Percentiles rank a stretch among this genome's conserved stretches.
phyloP scores from a whole-genome alignment of 2,113 vertebrate genomes.

The Ammodytes marinus region DNA sequence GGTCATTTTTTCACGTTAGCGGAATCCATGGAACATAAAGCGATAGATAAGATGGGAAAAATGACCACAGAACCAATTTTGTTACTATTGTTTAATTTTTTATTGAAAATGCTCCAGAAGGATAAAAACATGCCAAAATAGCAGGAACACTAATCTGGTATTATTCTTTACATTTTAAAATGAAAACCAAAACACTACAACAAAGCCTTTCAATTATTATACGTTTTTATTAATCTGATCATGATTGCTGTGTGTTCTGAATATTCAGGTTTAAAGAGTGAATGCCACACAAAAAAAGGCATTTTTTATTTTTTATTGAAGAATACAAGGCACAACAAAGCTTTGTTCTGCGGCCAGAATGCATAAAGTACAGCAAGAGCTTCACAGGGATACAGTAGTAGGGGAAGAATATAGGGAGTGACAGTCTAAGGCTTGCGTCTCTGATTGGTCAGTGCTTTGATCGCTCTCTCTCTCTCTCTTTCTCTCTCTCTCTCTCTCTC shows the following conservation, averaged over 20 bases:
- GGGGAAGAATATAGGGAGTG: slow-evolving; percentile 59
- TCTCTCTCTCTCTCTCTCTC: slow-evolving; percentile 2
- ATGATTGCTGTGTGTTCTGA: neutral
- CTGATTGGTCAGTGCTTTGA: slow-evolving; percentile 60
- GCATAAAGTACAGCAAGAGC: neutral
- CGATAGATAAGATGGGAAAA: neutral
- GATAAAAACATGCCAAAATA: neutral
- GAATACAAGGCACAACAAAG: neutral
- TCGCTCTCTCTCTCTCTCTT: slow-evolving; percentile 4
- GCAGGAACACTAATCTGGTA: neutral
- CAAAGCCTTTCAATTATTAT: neutral
- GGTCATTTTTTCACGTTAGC: neutral
- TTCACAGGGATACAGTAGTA: slow-evolving; percentile 34
- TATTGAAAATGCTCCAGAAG: neutral
- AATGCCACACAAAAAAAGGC: neutral
- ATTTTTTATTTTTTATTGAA: too few relatives aligned
- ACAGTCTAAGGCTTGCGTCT: slow-evolving; percentile 55
- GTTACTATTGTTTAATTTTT: neutral
- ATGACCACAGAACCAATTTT: neutral
- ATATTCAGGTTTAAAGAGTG: neutral
- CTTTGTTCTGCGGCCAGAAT: slow-evolving; percentile 6
- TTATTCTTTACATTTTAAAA: neutral
- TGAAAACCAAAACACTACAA: neutral
- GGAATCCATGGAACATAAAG: neutral
- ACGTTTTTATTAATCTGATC: neutral